These are phyloP conservation scores for Eubasilissa regina DNA, from an alignment of 1,140 invertebrate species.

Conservation along the genomic window DNA sequence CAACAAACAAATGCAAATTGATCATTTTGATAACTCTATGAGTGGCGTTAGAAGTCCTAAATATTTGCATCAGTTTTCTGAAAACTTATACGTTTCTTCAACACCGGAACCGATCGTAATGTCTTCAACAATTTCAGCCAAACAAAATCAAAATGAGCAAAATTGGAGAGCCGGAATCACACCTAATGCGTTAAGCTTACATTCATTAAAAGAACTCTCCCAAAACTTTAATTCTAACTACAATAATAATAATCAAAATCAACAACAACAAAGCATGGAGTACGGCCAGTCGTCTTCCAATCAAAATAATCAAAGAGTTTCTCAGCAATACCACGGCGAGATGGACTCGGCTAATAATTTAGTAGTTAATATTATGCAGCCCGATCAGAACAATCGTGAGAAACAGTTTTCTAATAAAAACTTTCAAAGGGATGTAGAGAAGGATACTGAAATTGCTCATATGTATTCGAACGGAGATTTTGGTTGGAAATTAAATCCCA, in stretches of 20 bases:
- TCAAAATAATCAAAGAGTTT: conserved; percentile 41
- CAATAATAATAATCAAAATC: conserved; percentile 58
- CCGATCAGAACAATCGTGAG: background rate
- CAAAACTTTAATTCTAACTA: conserved; percentile 27
- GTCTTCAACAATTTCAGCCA: conserved; percentile 31
- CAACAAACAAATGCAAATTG: conserved; percentile 66
- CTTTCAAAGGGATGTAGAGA: conserved; percentile 59
- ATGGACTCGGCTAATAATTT: conserved; percentile 53
- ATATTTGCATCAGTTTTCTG: conserved; percentile 37
- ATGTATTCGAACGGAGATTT: conserved; percentile 69
- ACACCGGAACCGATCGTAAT: conserved; percentile 36
- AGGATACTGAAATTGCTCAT: conserved; percentile 63
- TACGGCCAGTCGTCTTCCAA: conserved; percentile 30
- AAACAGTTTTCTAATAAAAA: conserved; percentile 60
- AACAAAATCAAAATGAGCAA: conserved; percentile 39
- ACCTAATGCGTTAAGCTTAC: background rate
- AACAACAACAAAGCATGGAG: conserved; percentile 62
- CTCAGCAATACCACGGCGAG: conserved; percentile 44
- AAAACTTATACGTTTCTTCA: conserved; percentile 42
- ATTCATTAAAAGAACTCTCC: background rate
- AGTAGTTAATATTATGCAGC: conserved; percentile 54
- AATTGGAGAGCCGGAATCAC: conserved; percentile 29
- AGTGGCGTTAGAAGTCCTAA: conserved; percentile 66
- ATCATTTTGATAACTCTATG: conserved; percentile 69
- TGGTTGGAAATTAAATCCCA: conserved; percentile 68